Evolutionary conservation across 1,140 invertebrate genomes (phyloP), one percentile per base, ranked within the genome.

Genomic region (Micrasema longulum): DNA sequence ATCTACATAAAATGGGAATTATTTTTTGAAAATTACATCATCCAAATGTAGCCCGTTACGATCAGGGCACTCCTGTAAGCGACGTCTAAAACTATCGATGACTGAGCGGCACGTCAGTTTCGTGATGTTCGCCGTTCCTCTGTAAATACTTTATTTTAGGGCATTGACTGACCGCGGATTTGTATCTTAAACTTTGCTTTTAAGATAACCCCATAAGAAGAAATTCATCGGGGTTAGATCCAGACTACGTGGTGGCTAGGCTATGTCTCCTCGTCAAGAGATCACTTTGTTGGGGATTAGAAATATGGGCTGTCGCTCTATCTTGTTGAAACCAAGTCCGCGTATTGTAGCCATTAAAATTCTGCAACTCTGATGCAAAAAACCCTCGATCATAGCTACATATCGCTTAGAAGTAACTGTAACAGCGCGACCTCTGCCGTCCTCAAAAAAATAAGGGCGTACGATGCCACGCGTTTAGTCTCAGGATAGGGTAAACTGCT

Each of bases 321-420:
- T 77, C 77, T 74, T 76, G 72, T 60, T 78, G 73, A 52, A 77
- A 77, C 75, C 74, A 77, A 18, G 72, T 76, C 52, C 65, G 72
- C 26, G 23, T 26, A 67, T 77, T 78, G 35, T 72, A 78, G 62
- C 73, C 75, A 62, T 41, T 10, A 76, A 77, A 78, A 65, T 76
- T 57, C 72, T 57, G 70, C 67, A 77, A 64, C 63, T 31, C 26
- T 31, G 26, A 7, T 31, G 26, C 7, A 31, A 31, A 31, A 31
- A 31, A 31, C 7, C 26, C 26, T 31, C 7, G 26, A 31, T 31
- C 74, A 31, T 31, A 4, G 26, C 26, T 7, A 7, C 26, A 31
- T 31, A 31, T 7, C 26, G 26, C 26, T 31, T 2, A 2, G 7
- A 31, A 31, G 26, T 31, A 31, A 31, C 26, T 4, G 26, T 31